A percentile compares a stretch with the other conserved stretches of the same genome.
These are phyloP conservation scores for Tichodroma muraria DNA, from an alignment of 2,113 vertebrate species.

Conservation along the genomic window DNA sequence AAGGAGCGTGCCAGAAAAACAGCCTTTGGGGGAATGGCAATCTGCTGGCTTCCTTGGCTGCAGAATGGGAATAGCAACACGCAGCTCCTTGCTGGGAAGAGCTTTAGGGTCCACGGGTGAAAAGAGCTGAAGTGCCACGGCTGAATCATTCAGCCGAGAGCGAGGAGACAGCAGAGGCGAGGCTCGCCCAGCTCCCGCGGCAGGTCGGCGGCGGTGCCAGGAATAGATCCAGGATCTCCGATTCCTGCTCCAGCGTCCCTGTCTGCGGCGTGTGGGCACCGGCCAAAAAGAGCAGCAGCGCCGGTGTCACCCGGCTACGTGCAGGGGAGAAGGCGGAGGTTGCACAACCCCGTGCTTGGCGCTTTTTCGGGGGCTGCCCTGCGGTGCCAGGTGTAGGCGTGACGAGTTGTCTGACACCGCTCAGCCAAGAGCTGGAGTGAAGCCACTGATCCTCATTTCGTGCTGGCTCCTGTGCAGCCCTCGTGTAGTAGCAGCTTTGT, in stretches of 20 bases:
- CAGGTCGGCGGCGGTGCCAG: not conserved
- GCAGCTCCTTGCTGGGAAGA: not conserved
- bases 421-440: not conserved
- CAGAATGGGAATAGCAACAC: not conserved
- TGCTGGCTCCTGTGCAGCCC: not conserved
- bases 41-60: conserved; percentile 1
- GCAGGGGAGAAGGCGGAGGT: not conserved
- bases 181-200: not conserved
- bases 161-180: not conserved
- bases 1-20: conserved; percentile 56
- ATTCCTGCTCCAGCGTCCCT: not conserved
- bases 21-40: conserved; percentile 37
- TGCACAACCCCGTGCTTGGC: fast-evolving
- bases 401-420: not conserved
- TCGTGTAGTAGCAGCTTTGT: not conserved
- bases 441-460: not conserved
- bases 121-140: not conserved
- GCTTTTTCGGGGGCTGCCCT: not conserved
- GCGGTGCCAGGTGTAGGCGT: not conserved
- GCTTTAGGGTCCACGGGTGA: not conserved
- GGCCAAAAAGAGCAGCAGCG: not conserved
- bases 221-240: not conserved
- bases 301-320: not conserved
- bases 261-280: not conserved
- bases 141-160: not conserved